These are phyloP conservation scores for Eriocheir sinensis DNA, from an alignment of 1,140 invertebrate species.

Conservation along the genomic window DNA sequence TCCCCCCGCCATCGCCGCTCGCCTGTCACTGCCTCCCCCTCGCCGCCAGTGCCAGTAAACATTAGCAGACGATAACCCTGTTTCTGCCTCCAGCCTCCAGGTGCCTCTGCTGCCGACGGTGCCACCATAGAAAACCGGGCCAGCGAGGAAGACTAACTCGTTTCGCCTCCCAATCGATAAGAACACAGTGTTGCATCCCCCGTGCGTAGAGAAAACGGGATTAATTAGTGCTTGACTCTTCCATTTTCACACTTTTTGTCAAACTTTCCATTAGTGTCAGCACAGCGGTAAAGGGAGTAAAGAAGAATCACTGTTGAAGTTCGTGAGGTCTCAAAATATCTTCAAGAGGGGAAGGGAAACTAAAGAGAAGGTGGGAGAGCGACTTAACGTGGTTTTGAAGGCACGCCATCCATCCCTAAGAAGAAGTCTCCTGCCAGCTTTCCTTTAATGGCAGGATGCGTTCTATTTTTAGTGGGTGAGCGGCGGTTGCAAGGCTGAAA, in stretches of 20 bases:
- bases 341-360: not conserved
- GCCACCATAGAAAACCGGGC: not conserved
- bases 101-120: not conserved
- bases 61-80: conserved; percentile 11
- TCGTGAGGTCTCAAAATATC: not conserved
- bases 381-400: not conserved
- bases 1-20: conserved; percentile 17
- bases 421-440: not conserved
- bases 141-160: not conserved
- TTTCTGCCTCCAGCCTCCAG: not conserved
- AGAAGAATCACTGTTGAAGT: not conserved
- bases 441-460: not conserved
- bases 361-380: not conserved
- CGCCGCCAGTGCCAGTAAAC: not conserved
- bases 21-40: not conserved
- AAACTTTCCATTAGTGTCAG: not conserved
- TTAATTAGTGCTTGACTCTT: not conserved
- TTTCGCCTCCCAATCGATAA: not conserved
- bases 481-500: not conserved
- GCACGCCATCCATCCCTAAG: not conserved
- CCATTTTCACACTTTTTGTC: not conserved
- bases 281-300: too few relatives aligned
- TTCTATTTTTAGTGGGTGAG: not conserved
- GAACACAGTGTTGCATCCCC: not conserved
- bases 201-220: not conserved